Base-by-base conservation (phyloP, 1,140 invertebrate species). In the Maconellicoccus hirsutus region DNA sequence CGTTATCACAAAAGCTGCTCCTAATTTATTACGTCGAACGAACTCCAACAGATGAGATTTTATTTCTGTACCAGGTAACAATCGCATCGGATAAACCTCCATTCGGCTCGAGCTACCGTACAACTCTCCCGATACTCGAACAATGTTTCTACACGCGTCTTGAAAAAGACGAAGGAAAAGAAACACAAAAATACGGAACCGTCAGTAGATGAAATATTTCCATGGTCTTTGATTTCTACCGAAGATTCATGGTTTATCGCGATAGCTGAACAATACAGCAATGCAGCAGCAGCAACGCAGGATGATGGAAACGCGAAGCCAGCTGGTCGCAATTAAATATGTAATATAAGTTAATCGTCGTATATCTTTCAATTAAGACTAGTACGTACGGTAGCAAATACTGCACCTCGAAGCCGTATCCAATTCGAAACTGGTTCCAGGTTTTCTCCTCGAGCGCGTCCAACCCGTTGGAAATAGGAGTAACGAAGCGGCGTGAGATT, bases 1-100 rank as follows among this genome's bases (percentile, higher is more conserved):
- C 10, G 79, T 79, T 42, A 82, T 70, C n/a, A 82, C 74, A 73
- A 80, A 81, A 19, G 77, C 79, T 21, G 80, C 77, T n/a, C 75
- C 74, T 10, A 80, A 74, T 0, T 74, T 71, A 19, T 78, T 74
- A 7, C 74, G 39, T 21, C 74, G 70, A 0, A 80, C 79, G 74
- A 78, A 77, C 10, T 78, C 38, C 39, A 76, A 26, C 59, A 82
- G 71, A 26, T 69, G 25, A 23, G 75, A 27, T n/a, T 74, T 75
- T 39, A 82, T 74, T 74, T 82, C 79, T 72, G 77, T 72, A 7
- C 79, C 80, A 2, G 79, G 80, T n/a, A 33, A 61, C 4, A 81
- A 72, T 29, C 79, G 73, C 39, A 80, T 59, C 10, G 74, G 72
- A 63, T 73, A 74, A 10, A 76, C 69, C 33, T 73, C 26, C 70